Percentiles rank a stretch among this genome's conserved stretches.
Evolutionary conservation across 2,113 vertebrate genomes (phyloP).

Genomic region (Ifrita kowaldi): DNA sequence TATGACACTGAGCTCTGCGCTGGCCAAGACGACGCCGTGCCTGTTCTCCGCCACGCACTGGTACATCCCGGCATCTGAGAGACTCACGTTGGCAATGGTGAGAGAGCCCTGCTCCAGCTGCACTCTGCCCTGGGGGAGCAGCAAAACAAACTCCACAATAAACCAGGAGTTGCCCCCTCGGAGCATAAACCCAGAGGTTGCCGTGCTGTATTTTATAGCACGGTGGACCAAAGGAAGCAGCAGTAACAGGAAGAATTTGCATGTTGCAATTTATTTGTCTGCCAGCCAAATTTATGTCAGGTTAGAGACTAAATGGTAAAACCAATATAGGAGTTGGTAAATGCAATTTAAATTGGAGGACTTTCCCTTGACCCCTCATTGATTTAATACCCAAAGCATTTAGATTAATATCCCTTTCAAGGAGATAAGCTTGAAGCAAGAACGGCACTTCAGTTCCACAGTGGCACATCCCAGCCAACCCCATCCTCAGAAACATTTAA

Average conservation of each 20-base stretch:
- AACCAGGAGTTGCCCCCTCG: neutral
- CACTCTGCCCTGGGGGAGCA: constrained; percentile 82
- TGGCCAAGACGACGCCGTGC: constrained; percentile 88
- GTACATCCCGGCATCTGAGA: constrained; percentile 92
- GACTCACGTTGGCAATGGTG: constrained; percentile 82
- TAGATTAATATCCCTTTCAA: constrained; percentile 58
- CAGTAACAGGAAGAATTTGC: neutral
- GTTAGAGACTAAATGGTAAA: constrained; percentile 35
- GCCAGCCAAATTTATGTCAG: constrained; percentile 32
- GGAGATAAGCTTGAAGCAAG: constrained; percentile 29
- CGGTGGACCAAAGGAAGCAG: neutral
- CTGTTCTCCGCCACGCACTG: constrained; percentile 94
- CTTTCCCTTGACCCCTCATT: constrained; percentile 38
- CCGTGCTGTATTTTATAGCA: neutral
- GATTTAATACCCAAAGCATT: constrained; percentile 58
- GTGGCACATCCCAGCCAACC: neutral
- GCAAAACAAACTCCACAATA: neutral
- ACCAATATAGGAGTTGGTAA: neutral
- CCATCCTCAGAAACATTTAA: neutral
- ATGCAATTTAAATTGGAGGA: constrained; percentile 50
- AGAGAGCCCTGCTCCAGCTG: constrained; percentile 88
- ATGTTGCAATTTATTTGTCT: constrained; percentile 25
- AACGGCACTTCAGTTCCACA: neutral
- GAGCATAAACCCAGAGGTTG: neutral
- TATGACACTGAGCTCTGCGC: constrained; percentile 87